phyloP scores from a whole-genome alignment of 30 jellyfish, hydroid and myxozoan genomes.

The Clytia hemisphaerica region DNA sequence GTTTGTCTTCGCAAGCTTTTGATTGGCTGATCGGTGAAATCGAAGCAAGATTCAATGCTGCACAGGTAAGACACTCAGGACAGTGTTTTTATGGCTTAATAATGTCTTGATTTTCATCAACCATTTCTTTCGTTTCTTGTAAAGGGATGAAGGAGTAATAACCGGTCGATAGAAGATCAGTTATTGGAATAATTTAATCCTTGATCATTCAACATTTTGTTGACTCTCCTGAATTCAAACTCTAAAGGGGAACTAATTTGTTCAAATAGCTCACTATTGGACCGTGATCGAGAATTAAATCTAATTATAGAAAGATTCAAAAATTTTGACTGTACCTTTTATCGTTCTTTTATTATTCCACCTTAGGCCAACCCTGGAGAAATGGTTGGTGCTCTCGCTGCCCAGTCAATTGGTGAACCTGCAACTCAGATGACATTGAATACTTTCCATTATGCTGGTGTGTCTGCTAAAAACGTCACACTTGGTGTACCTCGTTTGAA shows the following conservation, averaged over 20 bases:
- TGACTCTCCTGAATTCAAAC: too few species aligned
- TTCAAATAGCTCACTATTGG: too few species aligned
- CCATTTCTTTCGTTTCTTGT: not conserved
- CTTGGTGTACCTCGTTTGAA: conserved; percentile 98
- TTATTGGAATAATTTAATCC: too few species aligned
- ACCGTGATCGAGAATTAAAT: too few species aligned
- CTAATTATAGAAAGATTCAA: too few species aligned
- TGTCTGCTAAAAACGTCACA: conserved; percentile 97
- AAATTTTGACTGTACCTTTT: too few species aligned
- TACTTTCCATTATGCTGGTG: conserved; percentile 99
- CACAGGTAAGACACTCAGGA: conserved; percentile 64
- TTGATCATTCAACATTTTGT: too few species aligned
- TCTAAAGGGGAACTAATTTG: too few species aligned
- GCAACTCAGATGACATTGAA: conserved; percentile 99
- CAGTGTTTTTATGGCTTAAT: not conserved
- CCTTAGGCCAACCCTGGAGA: conserved; percentile 99
- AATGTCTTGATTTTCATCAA: not conserved
- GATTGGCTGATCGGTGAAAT: conserved; percentile 96
- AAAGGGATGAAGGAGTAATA: too few species aligned
- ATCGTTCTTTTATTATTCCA: too few species aligned
- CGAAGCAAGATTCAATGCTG: conserved; percentile 94
- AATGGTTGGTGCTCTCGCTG: conserved; percentile 99
- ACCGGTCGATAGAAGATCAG: too few species aligned
- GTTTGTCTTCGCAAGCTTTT: conserved; percentile 79
- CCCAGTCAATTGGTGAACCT: conserved; percentile 99